Conservation (phyloP, 1,140 invertebrate genomes). For the Samia ricini region DNA sequence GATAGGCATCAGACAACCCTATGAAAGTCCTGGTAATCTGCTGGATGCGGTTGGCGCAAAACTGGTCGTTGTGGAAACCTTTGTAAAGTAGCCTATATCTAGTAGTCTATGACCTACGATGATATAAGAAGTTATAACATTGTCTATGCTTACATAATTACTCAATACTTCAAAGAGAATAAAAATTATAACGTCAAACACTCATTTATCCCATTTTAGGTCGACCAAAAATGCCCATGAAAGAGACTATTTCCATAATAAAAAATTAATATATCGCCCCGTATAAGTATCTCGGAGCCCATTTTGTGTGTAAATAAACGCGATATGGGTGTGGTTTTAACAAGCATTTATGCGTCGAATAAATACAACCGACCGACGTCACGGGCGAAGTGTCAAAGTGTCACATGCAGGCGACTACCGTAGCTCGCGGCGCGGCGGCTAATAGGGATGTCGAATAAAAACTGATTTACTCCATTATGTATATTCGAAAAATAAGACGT, state of each 20-base stretch:
- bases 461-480: background rate
- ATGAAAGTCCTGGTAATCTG: too few relatives aligned
- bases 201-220: background rate
- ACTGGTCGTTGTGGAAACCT: too few relatives aligned
- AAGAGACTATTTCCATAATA: background rate
- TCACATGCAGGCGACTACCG: slow-evolving; percentile 5
- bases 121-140: too few relatives aligned
- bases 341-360: slow-evolving; percentile 14
- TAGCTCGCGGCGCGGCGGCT: background rate
- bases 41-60: too few relatives aligned
- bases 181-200: too few relatives aligned
- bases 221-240: background rate
- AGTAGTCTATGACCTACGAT: too few relatives aligned
- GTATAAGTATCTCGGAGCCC: background rate
- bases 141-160: too few relatives aligned
- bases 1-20: too few relatives aligned
- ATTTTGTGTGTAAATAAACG: slow-evolving; percentile 16
- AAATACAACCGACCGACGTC: slow-evolving; percentile 16
- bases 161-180: too few relatives aligned
- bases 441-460: background rate
- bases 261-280: background rate
- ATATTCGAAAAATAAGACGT: too few relatives aligned
- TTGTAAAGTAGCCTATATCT: too few relatives aligned
- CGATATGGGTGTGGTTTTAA: slow-evolving; percentile 9
- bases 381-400: slow-evolving; percentile 16